Base-by-base conservation (phyloP, 2,888 invertebrate species). In the Reticulitermes lucifugus region DNA sequence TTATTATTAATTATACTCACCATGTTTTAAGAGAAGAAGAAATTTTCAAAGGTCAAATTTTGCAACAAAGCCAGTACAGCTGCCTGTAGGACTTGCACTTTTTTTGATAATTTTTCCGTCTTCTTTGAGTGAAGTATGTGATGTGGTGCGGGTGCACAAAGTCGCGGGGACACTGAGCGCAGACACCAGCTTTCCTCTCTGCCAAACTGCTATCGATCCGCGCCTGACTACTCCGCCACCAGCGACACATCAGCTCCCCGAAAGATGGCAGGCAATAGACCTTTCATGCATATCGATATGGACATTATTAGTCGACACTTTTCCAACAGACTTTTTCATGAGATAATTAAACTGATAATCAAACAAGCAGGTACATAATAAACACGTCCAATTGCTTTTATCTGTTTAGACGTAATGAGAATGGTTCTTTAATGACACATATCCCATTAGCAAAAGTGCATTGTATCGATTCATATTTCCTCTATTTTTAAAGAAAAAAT, bases 131-230 rank as follows among this genome's bases (percentile, higher is more conserved):
- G 25, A 65, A 7, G 60, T 9, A n/a, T 51, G 75, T n/a, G 59
- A 75, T 35, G 77, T 22, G 84, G 21, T 59, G 83, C 55, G 41
- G 84, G 79, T 12, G 22, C 59, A 29, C 84, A 35, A n/a, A 84
- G 77, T 84, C 59, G 41, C 70, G 84, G 84, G 77, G 84, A 77
- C 60, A 84, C 84, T 84, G 84, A 84, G 41, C 2, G 10, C 35
- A 77, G 77, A 46, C n/a, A 84, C 29, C 25, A 60, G 79, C 60
- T 55, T n/a, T 29, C 25, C 65, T 65, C 41, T 70, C n/a, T 10
- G 22, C 51, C 22, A 77, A 46, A n/a, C 77, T 2, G 29, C 18
- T 71, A 84, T 84, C 84, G 84, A 84, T 84, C 79, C 41, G 43
- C 77, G 55, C 51, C 77, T 60, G 70, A 10, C 60, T 10, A 22